A percentile compares a stretch with the other conserved stretches of the same genome.
Evolutionary conservation across 2,797 vertebrate species (phyloP).

Genomic region (Chiloscyllium punctatum): DNA sequence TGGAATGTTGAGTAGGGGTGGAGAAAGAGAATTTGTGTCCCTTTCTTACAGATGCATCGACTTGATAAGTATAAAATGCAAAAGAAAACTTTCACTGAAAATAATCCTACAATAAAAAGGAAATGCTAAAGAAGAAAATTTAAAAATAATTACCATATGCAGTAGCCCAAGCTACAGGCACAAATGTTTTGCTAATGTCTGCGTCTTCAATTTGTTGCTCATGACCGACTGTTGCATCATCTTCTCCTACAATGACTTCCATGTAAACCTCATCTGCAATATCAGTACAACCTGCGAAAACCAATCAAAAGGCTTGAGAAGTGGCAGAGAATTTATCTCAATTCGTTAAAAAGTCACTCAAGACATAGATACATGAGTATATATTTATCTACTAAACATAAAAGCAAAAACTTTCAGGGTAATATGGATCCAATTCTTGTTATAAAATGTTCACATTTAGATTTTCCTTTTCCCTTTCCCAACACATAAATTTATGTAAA

Average conservation of each 20-base stretch:
- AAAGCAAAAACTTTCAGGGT: neutral
- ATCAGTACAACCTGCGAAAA: conserved; percentile 72
- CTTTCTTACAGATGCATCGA: no score
- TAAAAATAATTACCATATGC: conserved; percentile 73
- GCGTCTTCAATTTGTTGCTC: conserved; percentile 76
- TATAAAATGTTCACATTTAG: neutral
- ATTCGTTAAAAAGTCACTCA: conserved; percentile 49
- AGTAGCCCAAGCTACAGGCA: conserved; percentile 85
- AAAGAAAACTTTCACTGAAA: neutral
- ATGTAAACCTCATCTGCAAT: conserved; percentile 89
- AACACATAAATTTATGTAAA: neutral
- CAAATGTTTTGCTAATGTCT: conserved; percentile 83
- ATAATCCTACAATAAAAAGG: neutral
- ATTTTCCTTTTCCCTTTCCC: neutral
- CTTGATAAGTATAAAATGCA: no score
- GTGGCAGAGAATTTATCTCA: conserved; percentile 20
- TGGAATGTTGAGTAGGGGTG: no score
- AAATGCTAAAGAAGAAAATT: neutral
- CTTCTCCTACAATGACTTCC: conserved; percentile 86
- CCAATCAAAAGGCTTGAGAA: conserved; percentile 42
- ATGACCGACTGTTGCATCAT: conserved; percentile 72
- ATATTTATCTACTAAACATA: neutral
- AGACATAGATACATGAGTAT: no score
- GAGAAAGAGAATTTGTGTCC: no score
- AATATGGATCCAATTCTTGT: neutral